These are phyloP conservation scores for Centruroides vittatus DNA, from an alignment of 1,140 invertebrate species.

Conservation along the genomic window DNA sequence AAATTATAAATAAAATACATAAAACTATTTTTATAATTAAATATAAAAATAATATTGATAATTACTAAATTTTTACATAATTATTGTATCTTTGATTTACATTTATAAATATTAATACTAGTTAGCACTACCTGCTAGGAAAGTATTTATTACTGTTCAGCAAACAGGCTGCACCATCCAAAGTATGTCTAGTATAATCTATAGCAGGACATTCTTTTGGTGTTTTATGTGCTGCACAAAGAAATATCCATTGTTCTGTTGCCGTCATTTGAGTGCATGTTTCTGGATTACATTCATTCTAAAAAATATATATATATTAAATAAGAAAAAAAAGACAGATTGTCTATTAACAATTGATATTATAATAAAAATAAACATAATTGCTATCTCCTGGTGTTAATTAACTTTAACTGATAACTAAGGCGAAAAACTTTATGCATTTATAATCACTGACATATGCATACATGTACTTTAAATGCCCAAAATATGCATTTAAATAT, in stretches of 20 bases:
- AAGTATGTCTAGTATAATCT: constrained; percentile 97
- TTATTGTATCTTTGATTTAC: no score
- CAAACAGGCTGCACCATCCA: constrained; percentile 95
- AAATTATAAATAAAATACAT: no score
- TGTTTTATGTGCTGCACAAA: constrained; percentile 99
- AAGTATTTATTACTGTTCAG: constrained; percentile 99
- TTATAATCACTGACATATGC: no score
- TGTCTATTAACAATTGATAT: not conserved
- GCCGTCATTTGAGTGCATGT: constrained; percentile 99
- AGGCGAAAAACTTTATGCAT: no score
- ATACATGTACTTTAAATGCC: no score
- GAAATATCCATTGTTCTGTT: constrained; percentile 99
- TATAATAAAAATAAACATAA: no score
- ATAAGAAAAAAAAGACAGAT: no score
- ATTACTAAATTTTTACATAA: no score
- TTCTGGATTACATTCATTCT: constrained; percentile 90
- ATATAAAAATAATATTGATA: no score
- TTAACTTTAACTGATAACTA: no score
- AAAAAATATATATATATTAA: constrained; percentile 32
- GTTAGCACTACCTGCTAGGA: constrained; percentile 64
- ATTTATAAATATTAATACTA: not conserved
- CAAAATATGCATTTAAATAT: no score
- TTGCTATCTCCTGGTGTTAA: no score
- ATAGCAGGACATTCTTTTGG: constrained; percentile 99
- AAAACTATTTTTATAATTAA: not conserved